Percentiles rank a stretch among this genome's conserved stretches.
phyloP scores from a whole-genome alignment of 2,797 vertebrate genomes.

The Pterois miles region DNA sequence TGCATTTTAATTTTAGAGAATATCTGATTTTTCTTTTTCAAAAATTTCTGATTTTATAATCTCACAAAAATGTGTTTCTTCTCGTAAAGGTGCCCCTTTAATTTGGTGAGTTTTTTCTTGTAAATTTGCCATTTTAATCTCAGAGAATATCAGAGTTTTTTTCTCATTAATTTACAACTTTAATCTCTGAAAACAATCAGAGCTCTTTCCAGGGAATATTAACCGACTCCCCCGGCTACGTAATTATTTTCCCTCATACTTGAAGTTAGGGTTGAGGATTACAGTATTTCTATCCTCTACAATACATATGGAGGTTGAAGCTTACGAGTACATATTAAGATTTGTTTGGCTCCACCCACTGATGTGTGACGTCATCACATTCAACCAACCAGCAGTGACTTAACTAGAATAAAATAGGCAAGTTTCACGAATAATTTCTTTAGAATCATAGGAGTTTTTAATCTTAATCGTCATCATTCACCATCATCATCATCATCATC shows the following conservation, averaged over 20 bases:
- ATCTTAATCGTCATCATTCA: conserved; percentile 69
- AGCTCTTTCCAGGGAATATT: too few relatives aligned
- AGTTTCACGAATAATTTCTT: conserved; percentile 20
- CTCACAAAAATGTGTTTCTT: too few relatives aligned
- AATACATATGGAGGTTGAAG: background rate
- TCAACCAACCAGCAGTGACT: background rate
- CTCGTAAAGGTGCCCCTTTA: too few relatives aligned
- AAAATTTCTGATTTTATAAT: too few relatives aligned
- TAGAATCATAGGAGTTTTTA: conserved; percentile 71
- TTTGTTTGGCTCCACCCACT: background rate
- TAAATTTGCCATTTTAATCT: too few relatives aligned
- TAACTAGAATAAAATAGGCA: conserved; percentile 15
- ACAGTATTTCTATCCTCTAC: background rate
- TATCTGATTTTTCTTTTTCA: too few relatives aligned
- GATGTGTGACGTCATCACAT: background rate
- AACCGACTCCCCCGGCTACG: background rate
- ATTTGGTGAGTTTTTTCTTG: too few relatives aligned
- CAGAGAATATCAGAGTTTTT: too few relatives aligned
- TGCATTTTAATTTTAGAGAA: too few relatives aligned
- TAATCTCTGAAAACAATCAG: too few relatives aligned
- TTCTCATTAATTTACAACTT: too few relatives aligned
- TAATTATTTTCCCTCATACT: background rate
- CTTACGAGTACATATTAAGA: background rate
- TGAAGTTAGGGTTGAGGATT: background rate
- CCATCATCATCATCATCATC: conserved; percentile 49